Base-by-base conservation (phyloP, 1,140 invertebrate species). In the Rhizoglyphus robini region DNA sequence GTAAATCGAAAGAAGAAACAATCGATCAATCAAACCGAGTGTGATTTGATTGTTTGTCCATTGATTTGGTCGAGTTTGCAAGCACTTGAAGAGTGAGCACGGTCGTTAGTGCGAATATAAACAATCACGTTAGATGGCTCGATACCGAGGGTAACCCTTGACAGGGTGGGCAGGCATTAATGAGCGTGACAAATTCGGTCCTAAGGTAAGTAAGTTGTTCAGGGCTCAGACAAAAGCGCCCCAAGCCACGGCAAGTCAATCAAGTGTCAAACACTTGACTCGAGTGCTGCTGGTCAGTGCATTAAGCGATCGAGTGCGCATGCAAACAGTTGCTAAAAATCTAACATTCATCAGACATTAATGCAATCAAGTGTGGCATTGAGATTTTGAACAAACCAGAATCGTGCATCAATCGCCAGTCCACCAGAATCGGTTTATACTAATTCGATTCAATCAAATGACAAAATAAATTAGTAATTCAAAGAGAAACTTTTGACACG, bases 21-120 rank as follows among this genome's bases (percentile, higher is more conserved):
- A 54, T 54, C 51, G 51, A 54, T 54, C 51, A 54, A 54, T 54
- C 51, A 54, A 41, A n/a, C n/a, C n/a, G 51, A 11, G 51, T 27
- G 51, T 23, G 23, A 54, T 54, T 54, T 54, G 51, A 27, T 25
- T 54, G 51, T 54, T 25, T 54, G 51, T 20, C 23, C 51, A 54
- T 54, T 54, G 51, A 5, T 20, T 20, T 11, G 23, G 41, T 15
- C 23, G 15, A 15, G 41, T 15, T 46, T 46, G 41, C 41, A 23
- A 46, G 41, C 41, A 23, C 41, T 15, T n/a, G n/a, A n/a, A n/a
- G n/a, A n/a, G n/a, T n/a, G n/a, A n/a, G n/a, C n/a, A n/a, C n/a
- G n/a, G 36, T 41, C 36, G 36, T 41, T 41, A 11, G 8, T 41
- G n/a, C n/a, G 36, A 41, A 11, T 8, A 41, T 41, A 18, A 41